Conservation (phyloP, 2,113 vertebrate genomes). For the Rhea pennata region DNA sequence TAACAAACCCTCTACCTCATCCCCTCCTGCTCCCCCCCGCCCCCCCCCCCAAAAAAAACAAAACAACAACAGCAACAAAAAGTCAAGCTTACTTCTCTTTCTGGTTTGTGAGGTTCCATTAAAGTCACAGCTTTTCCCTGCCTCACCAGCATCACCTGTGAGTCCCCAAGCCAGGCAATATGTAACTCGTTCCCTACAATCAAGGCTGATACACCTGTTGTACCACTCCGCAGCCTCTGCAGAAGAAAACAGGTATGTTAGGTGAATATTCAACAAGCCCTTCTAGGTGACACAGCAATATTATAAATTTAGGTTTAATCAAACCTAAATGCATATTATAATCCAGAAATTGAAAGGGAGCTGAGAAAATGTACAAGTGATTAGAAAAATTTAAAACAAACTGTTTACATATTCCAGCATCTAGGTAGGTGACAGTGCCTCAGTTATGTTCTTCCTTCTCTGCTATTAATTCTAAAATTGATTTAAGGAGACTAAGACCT, state of each 20-base stretch:
- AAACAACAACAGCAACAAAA: neutral
- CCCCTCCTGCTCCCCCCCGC: no score
- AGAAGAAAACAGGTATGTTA: neutral
- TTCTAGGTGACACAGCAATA: neutral
- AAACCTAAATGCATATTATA: neutral
- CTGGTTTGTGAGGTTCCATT: slow-evolving; percentile 96
- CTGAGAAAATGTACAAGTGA: neutral
- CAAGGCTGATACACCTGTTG: slow-evolving; percentile 86
- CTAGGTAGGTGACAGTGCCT: neutral
- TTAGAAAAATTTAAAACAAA: neutral
- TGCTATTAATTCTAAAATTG: neutral
- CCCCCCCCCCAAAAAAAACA: neutral
- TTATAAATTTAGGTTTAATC: neutral
- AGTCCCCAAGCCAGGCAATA: slow-evolving; percentile 94
- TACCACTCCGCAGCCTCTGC: slow-evolving; percentile 91
- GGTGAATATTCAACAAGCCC: neutral
- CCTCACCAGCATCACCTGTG: slow-evolving; percentile 89
- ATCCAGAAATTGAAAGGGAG: neutral
- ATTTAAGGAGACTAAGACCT: neutral
- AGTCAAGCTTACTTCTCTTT: slow-evolving; percentile 84
- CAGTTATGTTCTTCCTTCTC: neutral
- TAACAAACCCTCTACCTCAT: neutral
- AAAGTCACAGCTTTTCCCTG: slow-evolving; percentile 82
- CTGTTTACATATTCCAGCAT: neutral
- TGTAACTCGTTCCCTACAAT: slow-evolving; percentile 81